These are phyloP conservation scores for Trissolcus japonicus DNA, from an alignment of 2,888 invertebrate species.

Conservation along the genomic window DNA sequence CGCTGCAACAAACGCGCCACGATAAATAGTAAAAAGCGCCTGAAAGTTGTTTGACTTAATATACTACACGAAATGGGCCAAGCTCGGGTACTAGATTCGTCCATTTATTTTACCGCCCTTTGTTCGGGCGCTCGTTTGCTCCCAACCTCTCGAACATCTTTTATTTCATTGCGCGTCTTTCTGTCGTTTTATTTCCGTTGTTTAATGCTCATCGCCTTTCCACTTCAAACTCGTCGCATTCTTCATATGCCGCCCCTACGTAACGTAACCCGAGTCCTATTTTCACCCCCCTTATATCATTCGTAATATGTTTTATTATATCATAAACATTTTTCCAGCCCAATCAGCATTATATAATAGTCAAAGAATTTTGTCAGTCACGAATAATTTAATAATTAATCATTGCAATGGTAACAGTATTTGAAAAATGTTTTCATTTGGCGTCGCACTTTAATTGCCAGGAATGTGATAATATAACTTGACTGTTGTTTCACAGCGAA, in stretches of 20 bases:
- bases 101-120: conserved; percentile 54
- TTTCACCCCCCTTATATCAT: background rate
- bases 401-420: too few species aligned
- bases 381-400: too few species aligned
- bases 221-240: conserved; percentile 45
- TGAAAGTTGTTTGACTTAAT: conserved; percentile 58
- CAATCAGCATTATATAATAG: too few species aligned
- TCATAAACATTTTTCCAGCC: too few species aligned
- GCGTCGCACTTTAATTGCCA: too few species aligned
- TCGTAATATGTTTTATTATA: too few species aligned
- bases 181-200: conserved; percentile 42
- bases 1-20: conserved; percentile 46
- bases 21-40: conserved; percentile 55
- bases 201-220: conserved; percentile 39
- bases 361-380: too few species aligned
- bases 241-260: conserved; percentile 14
- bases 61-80: conserved; percentile 56
- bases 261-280: conserved; percentile 18
- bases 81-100: conserved; percentile 53
- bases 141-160: conserved; percentile 49
- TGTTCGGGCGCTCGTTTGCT: conserved; percentile 52
- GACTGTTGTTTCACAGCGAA: too few species aligned
- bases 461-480: too few species aligned
- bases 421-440: too few species aligned
- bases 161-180: conserved; percentile 49